Evolutionary conservation across 1,140 invertebrate species (phyloP), one percentile per base, ranked within the genome.

Genomic region (Orchestia grillus): DNA sequence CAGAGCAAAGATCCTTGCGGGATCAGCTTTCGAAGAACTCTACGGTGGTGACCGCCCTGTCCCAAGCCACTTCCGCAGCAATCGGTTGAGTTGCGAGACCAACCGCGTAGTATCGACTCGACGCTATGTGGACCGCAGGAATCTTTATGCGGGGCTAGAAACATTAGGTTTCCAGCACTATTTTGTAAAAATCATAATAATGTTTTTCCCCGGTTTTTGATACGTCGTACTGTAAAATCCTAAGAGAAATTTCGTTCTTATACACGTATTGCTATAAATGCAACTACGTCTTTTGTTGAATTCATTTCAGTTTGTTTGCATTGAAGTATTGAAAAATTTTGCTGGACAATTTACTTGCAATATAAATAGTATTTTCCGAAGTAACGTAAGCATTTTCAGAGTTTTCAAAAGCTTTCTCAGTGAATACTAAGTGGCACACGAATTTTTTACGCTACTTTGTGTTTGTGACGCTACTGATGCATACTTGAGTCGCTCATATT

Each of bases 1-100:
- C 88, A 90, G 88, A 42, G 88, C 88, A 90, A 90, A 90, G 88
- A 90, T 42, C n/a, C 88, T 41, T 8, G 11, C 42, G 88, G 88
- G 88, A 42, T 90, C 88, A 90, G 36, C 88, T 90, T 90, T 15
- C 88, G 36, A 1, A 77, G 62, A 77, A 77, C 62, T 77, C 62
- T 77, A 77, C 62, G 62, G 62, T 36, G 28, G 62, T 15, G 62
- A 77, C 15, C 11, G 62, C 62, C 62, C 62, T 77, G 11, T 23
- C 36, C 28, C 62, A 36, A 77, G 62, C 62, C 62, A 77, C 62
- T 77, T 77, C 62, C 28, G 62, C 11, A 36, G 62, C n/a, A n/a
- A n/a, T n/a, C n/a, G n/a, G n/a, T n/a, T 77, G 11, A 23, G 62
- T 77, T 77, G 62, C 36, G 62, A 3, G 11, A 77, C 28, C 62